Percentiles rank a stretch among this genome's conserved stretches.
phyloP scores from a whole-genome alignment of 2,113 vertebrate genomes.

The Parotia lawesii region DNA sequence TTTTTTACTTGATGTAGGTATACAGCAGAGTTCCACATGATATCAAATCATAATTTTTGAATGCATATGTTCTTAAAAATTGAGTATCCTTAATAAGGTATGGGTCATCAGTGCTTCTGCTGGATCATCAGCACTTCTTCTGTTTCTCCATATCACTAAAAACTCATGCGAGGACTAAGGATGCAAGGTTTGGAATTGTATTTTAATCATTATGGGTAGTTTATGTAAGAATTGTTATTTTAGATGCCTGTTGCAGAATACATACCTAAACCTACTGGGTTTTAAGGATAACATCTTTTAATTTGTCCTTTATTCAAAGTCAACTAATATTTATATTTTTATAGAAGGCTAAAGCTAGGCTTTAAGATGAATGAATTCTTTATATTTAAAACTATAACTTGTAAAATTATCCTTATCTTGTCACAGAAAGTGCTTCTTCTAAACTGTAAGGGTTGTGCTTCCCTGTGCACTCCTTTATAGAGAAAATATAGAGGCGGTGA shows the following conservation, averaged over 20 bases:
- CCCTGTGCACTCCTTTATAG: not conserved
- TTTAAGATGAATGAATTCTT: not conserved
- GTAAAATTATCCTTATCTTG: not conserved
- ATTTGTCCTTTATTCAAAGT: not conserved
- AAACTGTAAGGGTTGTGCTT: not conserved
- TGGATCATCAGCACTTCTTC: not conserved
- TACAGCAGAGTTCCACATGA: not conserved
- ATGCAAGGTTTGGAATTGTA: not conserved
- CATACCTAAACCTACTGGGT: not conserved
- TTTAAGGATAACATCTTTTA: not conserved
- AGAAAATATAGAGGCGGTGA: not conserved
- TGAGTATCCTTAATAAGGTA: constrained; percentile 26
- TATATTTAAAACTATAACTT: not conserved
- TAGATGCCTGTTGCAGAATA: not conserved
- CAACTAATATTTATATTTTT: not conserved
- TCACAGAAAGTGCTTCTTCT: not conserved
- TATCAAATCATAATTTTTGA: constrained; percentile 40
- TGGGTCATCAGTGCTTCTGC: not conserved
- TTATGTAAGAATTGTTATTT: not conserved
- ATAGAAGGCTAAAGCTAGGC: not conserved
- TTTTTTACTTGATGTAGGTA: not conserved
- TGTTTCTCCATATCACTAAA: not conserved
- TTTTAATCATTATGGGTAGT: not conserved
- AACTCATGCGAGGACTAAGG: constrained; percentile 30
- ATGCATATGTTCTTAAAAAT: constrained; percentile 37